Evolutionary conservation across 35 echinoderm and acorn worm species (phyloP), one percentile per base, ranked within the genome.

Genomic region (Ophioderma brevispina): DNA sequence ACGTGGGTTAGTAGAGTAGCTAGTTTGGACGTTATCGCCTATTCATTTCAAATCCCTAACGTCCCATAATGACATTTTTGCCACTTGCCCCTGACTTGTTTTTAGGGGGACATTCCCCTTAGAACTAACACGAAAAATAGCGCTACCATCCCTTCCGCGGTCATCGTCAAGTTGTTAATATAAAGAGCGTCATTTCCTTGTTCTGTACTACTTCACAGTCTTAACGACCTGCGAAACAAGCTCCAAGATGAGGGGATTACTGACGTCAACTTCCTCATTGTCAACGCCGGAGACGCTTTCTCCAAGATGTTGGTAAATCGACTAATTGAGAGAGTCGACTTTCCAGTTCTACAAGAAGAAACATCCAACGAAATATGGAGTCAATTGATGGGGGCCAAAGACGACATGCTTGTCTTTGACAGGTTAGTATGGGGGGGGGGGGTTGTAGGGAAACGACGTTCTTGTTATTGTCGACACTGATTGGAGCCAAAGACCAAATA

Each of bases 331-430:
- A 6, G 28, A 1, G 88, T 88, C 10, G 32, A 32, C 23, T 94
- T 86, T 50, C 85, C 86, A 31, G 76, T 94, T 10, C 91, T 91
- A 36, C 81, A 94, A 80, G 82, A 90, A 18, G 13, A 28, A 0
- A 40, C 1, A n/a, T 38, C 33, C 1, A 35, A 31, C 33, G 42
- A 42, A 19, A 86, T 94, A 8, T 94, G 92, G 92, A 80, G 55
- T 25, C 25, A n/a, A 55, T 77, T 94, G 33, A 17, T 63, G 21
- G 92, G 92, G 10, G 35, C 18, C 0, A 94, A 94, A 79, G 92
- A 94, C 18, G 92, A 94, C 46, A 79, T 94, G 56, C 82, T 94
- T 14, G 75, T 94, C 15, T 94, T 91, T 86, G 92, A 94, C 40
- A 94, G 92, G 92, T 91, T 81, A 81, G n/a, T n/a, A n/a, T n/a